A percentile compares a stretch with the other conserved stretches of the same genome.
These are phyloP conservation scores for Pollicipes pollicipes DNA, from an alignment of 1,140 invertebrate genomes.

Conservation along the genomic window DNA sequence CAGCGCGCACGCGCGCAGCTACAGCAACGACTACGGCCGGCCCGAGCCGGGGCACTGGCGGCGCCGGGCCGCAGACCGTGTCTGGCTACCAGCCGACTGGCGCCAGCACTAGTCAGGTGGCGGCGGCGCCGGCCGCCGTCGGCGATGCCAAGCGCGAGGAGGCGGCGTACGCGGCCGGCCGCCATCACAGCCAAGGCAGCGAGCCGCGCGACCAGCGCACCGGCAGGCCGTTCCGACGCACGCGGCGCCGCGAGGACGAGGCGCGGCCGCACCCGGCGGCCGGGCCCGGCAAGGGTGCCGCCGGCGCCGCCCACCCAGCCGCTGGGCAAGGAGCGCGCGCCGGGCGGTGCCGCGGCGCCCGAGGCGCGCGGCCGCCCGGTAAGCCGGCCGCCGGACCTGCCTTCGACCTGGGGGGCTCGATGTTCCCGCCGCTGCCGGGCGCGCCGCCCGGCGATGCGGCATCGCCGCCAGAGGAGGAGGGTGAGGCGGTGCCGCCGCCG, in stretches of 20 bases:
- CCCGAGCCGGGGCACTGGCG: constrained; percentile 6
- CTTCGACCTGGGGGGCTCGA: constrained; percentile 58
- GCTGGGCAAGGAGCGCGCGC: neutral
- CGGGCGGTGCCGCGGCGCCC: too few relatives aligned
- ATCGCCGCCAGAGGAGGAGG: neutral
- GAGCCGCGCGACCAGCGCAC: neutral
- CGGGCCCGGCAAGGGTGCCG: neutral
- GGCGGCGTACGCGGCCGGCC: neutral
- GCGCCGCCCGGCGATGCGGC: neutral
- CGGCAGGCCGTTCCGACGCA: neutral
- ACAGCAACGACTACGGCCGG: constrained; percentile 8
- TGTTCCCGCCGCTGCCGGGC: constrained; percentile 64
- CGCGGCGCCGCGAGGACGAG: neutral
- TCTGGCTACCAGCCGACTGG: neutral
- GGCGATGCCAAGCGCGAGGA: neutral
- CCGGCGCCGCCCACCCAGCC: neutral
- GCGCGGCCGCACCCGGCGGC: neutral
- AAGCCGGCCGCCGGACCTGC: constrained; percentile 21
- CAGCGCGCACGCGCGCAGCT: constrained; percentile 9
- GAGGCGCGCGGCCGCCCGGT: neutral
- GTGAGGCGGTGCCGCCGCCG: neutral
- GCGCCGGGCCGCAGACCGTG: neutral
- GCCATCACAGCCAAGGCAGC: neutral
- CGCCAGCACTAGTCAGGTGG: neutral
- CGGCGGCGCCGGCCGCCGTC: too few relatives aligned